Percentiles rank a stretch among this genome's conserved stretches.
Conservation (phyloP, 2,797 vertebrate species). For the Sebastolobus alascanus region DNA sequence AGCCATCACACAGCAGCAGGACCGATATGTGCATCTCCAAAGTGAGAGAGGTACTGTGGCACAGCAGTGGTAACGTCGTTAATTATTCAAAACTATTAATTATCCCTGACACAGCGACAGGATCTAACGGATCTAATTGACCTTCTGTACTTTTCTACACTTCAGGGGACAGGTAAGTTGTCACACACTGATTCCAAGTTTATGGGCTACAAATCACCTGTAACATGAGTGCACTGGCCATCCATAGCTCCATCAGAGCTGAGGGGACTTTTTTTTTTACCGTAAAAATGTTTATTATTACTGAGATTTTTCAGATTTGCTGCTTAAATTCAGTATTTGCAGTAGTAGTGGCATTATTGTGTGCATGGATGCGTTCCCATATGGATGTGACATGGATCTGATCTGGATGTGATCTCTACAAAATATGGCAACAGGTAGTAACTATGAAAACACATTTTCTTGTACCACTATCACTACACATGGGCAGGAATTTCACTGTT, state of each 20-base stretch:
- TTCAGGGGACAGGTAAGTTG: neutral
- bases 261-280: neutral
- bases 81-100: slow-evolving; percentile 33
- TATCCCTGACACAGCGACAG: slow-evolving; percentile 17
- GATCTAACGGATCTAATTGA: slow-evolving; percentile 13
- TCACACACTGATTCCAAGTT: neutral
- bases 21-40: neutral
- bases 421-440: neutral
- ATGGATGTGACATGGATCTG: neutral
- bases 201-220: neutral
- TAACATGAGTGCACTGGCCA: neutral
- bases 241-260: neutral
- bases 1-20: neutral
- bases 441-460: neutral
- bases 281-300: neutral
- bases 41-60: neutral
- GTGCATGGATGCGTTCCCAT: neutral
- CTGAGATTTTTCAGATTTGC: neutral
- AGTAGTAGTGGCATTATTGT: neutral
- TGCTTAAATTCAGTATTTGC: neutral
- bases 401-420: neutral
- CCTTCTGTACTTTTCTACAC: slow-evolving; percentile 7
- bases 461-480: neutral
- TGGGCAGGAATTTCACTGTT: neutral
- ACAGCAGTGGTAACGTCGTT: neutral